A percentile compares a stretch with the other conserved stretches of the same genome.
Conservation (phyloP, 2,888 invertebrate species). For the Sabatieria punctata region DNA sequence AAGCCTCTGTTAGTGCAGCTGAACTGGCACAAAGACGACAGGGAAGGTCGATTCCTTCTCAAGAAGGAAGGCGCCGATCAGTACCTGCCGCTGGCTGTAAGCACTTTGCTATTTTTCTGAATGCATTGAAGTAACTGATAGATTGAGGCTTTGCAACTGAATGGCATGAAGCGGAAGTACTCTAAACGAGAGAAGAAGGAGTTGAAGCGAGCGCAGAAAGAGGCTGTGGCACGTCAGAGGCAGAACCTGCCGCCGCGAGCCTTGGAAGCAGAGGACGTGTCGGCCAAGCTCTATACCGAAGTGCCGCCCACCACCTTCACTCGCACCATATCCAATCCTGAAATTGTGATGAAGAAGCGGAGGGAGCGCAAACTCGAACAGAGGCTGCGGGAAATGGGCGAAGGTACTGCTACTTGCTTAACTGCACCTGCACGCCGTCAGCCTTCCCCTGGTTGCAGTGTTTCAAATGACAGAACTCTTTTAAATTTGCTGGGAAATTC, state of each 20-base stretch:
- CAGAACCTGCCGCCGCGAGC: constrained; percentile 53
- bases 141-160: no score
- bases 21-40: constrained; percentile 96
- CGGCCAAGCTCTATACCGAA: constrained; percentile 44
- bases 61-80: constrained; percentile 49
- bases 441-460: not conserved
- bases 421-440: not conserved
- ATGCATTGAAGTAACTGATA: no score
- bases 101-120: not conserved
- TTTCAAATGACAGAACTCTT: no score
- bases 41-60: constrained; percentile 87
- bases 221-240: constrained; percentile 31
- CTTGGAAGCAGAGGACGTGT: constrained; percentile 21
- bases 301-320: constrained; percentile 96
- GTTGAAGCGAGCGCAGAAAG: constrained; percentile 56
- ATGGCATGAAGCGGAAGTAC: constrained; percentile 62
- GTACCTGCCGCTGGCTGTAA: constrained; percentile 14
- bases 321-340: constrained; percentile 95
- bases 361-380: constrained; percentile 89
- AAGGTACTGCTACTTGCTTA: constrained; percentile 12
- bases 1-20: constrained; percentile 88
- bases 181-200: constrained; percentile 96
- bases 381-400: constrained; percentile 51
- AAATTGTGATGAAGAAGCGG: constrained; percentile 92
- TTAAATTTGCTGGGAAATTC: not conserved